phyloP scores from a whole-genome alignment of 2,113 vertebrate species.

The Engystomops pustulosus region DNA sequence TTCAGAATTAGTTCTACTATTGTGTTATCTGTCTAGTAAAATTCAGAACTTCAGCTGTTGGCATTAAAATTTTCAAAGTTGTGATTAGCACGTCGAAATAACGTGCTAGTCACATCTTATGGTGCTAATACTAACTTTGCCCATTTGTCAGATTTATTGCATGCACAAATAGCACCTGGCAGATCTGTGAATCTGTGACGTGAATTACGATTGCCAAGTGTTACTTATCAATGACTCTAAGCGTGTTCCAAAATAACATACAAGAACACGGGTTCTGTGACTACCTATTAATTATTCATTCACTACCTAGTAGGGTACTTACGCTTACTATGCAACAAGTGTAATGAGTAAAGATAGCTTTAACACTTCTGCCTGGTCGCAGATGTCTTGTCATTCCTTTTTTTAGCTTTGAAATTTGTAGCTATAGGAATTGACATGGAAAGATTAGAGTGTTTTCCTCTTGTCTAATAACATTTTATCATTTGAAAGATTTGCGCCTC shows the following conservation, averaged over 20 bases:
- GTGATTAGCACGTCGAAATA: constrained; percentile 33
- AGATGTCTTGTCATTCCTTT: neutral
- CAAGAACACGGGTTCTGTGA: neutral
- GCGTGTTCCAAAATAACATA: constrained; percentile 25
- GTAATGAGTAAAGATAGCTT: neutral
- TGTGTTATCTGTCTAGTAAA: neutral
- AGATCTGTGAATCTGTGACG: constrained; percentile 35
- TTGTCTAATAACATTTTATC: too few relatives aligned
- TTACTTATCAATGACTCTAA: constrained; percentile 32
- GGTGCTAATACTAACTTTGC: constrained; percentile 27
- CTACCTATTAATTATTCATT: neutral
- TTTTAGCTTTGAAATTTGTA: neutral
- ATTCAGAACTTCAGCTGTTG: neutral
- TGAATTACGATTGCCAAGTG: constrained; percentile 24
- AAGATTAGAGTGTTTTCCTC: neutral
- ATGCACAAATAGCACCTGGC: constrained; percentile 40
- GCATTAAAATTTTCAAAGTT: constrained; percentile 20
- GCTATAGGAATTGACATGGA: neutral
- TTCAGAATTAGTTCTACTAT: neutral
- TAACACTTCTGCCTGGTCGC: neutral
- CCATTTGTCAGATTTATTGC: constrained; percentile 17
- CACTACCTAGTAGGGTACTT: neutral
- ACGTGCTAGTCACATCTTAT: constrained; percentile 42
- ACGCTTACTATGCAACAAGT: constrained; percentile 11
- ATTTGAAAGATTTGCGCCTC: too few relatives aligned